phyloP scores from a whole-genome alignment of 2,113 vertebrate species.

The Phoxinus phoxinus region DNA sequence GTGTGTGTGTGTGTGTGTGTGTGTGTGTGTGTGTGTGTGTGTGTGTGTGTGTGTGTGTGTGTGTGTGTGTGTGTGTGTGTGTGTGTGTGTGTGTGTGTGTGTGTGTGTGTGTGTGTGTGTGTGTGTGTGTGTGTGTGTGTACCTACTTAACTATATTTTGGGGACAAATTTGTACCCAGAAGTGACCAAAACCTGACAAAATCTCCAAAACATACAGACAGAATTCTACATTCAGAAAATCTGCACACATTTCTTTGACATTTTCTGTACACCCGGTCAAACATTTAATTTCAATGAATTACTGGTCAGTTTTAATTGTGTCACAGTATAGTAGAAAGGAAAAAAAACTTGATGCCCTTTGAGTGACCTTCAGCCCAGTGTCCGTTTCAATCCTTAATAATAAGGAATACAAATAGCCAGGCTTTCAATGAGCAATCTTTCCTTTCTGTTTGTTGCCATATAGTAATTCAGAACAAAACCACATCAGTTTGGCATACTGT shows the following conservation, averaged over 20 bases:
- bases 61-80: no score
- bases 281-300: no score
- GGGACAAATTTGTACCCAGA: no score
- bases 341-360: neutral
- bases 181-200: no score
- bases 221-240: neutral
- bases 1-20: neutral
- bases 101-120: neutral
- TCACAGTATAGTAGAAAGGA: neutral
- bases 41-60: no score
- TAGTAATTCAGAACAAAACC: neutral
- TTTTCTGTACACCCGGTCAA: neutral
- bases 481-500: neutral
- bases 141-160: no score
- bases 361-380: neutral
- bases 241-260: neutral
- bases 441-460: neutral
- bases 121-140: no score
- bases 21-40: neutral
- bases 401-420: neutral
- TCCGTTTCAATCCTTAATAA: neutral
- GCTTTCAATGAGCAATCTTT: neutral
- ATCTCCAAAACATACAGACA: neutral
- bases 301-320: neutral
- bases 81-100: no score